phyloP scores from a whole-genome alignment of 1,140 invertebrate species.

The Drosophila ogumai region DNA sequence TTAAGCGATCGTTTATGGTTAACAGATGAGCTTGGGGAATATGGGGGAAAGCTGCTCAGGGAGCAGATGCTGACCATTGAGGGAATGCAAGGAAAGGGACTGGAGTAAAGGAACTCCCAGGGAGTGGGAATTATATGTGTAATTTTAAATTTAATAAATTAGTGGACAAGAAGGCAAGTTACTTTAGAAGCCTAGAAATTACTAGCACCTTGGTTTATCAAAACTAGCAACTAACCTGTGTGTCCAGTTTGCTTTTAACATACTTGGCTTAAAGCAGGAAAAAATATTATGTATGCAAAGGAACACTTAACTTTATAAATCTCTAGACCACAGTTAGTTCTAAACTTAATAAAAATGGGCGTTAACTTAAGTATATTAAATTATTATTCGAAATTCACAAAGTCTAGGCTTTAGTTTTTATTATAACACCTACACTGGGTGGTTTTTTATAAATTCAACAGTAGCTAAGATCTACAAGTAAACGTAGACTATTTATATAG shows the following conservation, averaged over 20 bases:
- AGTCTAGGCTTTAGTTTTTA: neutral
- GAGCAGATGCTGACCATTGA: neutral
- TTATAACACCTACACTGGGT: neutral
- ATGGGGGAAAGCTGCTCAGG: slow-evolving; percentile 31
- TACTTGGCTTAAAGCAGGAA: neutral
- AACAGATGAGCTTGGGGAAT: slow-evolving; percentile 14
- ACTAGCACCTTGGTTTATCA: neutral
- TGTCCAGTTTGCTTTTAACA: neutral
- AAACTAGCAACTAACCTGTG: neutral
- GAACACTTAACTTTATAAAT: neutral
- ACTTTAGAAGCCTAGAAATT: neutral
- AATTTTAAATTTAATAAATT: neutral
- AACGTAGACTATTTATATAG: neutral
- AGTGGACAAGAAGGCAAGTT: neutral
- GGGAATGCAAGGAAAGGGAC: neutral
- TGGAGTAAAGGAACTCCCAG: neutral
- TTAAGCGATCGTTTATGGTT: slow-evolving; percentile 15
- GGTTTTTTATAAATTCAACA: too few species aligned
- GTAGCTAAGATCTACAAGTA: neutral
- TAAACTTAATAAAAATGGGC: neutral
- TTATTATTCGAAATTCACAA: neutral
- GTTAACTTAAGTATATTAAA: neutral
- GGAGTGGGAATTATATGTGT: neutral
- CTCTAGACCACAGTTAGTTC: neutral
- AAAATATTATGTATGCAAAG: neutral